Conservation (phyloP, 2,888 invertebrate species). For the Andrena bicolor region DNA sequence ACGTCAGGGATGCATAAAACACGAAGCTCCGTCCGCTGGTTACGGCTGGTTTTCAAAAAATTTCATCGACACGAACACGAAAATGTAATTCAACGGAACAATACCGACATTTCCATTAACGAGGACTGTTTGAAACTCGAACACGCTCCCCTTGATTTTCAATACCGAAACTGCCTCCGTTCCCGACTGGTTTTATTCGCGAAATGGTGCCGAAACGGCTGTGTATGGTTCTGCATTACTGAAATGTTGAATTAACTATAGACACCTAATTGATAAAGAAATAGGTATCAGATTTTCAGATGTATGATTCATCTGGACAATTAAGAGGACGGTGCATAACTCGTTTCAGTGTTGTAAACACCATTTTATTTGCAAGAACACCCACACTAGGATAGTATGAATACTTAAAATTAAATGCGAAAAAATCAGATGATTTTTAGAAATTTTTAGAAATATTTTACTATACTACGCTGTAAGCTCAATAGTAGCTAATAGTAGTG, state of each 20-base stretch:
- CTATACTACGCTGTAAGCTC: too few species aligned
- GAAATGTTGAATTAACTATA: too few species aligned
- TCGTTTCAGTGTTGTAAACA: too few species aligned
- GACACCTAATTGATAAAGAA: neutral
- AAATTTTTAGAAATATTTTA: too few species aligned
- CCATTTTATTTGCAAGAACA: too few species aligned
- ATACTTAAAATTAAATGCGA: too few species aligned
- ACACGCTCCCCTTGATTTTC: neutral
- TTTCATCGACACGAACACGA: neutral
- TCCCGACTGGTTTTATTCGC: neutral
- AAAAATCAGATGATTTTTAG: too few species aligned
- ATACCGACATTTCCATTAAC: neutral
- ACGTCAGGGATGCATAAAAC: conserved; percentile 8
- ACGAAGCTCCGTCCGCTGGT: neutral
- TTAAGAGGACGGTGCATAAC: too few species aligned
- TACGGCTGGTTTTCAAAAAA: conserved; percentile 5
- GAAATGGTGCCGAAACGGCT: neutral
- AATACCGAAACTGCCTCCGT: neutral
- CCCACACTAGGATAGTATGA: too few species aligned
- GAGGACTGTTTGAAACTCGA: neutral
- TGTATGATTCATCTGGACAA: too few species aligned
- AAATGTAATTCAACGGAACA: conserved; percentile 2
- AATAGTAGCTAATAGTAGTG: too few species aligned
- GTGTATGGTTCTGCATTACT: neutral
- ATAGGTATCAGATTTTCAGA: neutral